Evolutionary conservation across 2,888 invertebrate genomes (phyloP), one percentile per base, ranked within the genome.

Genomic region (Fabriciana adippe): DNA sequence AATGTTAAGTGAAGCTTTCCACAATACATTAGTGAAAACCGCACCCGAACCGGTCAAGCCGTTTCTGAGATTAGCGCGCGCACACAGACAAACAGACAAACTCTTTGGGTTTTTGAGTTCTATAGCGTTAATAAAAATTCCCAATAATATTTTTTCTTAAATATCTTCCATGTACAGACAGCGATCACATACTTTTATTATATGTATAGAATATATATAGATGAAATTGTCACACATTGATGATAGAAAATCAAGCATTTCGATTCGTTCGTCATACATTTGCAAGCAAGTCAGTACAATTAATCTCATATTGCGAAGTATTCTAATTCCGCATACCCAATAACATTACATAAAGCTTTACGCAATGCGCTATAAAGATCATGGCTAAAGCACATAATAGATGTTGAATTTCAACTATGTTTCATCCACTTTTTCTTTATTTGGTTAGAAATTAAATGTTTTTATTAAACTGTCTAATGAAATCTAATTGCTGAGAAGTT

Each of bases 231-330:
- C 53, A 26, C 26, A 53, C 26, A 21, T 1, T 26, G 35, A 41
- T 53, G 26, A 14, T 48, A 5, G n/a, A 57, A 57, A 59, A 21
- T 13, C n/a, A 47, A 3, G 21, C 15, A n/a, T n/a, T n/a, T n/a
- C n/a, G n/a, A n/a, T n/a, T n/a, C n/a, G n/a, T 47, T 11, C 45
- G 11, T 21, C 15, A 0, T 57, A 21, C 53, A 65, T 54, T 59
- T 59, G 16, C 15, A 31, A 50, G 35, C 55, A 21, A 66, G 53
- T 60, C 55, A 69, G 59, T 64, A 55, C 70, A 69, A 78, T 79
- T 76, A 78, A 76, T 77, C 74, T 75, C 77, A 81, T 74, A 79
- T 79, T 75, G 80, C 78, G 70, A 73, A 72, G 76, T 76, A 78
- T 79, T 79, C 69, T 67, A 69, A 70, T 73, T 74, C 73, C 70